Base-by-base conservation (phyloP, 1,140 invertebrate genomes). In the Cyrtorhinus lividipennis region DNA sequence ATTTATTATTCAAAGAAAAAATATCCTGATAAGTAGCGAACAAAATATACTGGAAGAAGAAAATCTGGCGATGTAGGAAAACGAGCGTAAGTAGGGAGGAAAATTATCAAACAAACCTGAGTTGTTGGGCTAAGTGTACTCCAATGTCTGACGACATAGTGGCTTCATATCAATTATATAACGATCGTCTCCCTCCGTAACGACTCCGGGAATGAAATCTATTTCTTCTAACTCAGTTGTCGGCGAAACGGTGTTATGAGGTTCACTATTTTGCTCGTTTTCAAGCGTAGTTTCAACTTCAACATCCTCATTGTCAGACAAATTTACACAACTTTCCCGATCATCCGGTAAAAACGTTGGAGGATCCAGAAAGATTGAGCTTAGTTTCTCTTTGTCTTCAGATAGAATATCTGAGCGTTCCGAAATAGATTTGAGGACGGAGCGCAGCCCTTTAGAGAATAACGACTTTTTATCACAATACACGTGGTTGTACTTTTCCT, bases 311-410 rank as follows among this genome's bases (percentile, higher is more conserved):
- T 53, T 20, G 18, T 53, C 48, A 5, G 48, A 53, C 48, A 53
- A 20, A 53, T 53, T 20, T 15, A 53, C 20, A 22, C 48, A 53
- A 22, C 48, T 53, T 20, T 53, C 48, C 20, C 48, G 8, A 20
- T 53, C 48, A 13, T 53, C 48, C 8, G 48, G 48, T 22, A 53
- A 53, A 53, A 53, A 53, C 48, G 48, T 53, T 20, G 48, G 48
- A 15, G 48, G 48, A 22, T 53, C 48, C 48, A 53, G 20, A 20
- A 53, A 53, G 5, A 53, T 53, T 20, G 48, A 53, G 20, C 48
- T 53, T 5, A 53, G 18, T 53, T 53, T 53, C 20, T 53, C 48
- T 20, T 53, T 53, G 18, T 53, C 48, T 20, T 53, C 48, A 10
- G 20, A 15, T 5, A 53, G 48, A 53, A 53, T 53, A 20, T 53